Evolutionary conservation across 2,113 vertebrate genomes (phyloP), one percentile per base, ranked within the genome.

Genomic region (Ptychochromis oligacanthus): DNA sequence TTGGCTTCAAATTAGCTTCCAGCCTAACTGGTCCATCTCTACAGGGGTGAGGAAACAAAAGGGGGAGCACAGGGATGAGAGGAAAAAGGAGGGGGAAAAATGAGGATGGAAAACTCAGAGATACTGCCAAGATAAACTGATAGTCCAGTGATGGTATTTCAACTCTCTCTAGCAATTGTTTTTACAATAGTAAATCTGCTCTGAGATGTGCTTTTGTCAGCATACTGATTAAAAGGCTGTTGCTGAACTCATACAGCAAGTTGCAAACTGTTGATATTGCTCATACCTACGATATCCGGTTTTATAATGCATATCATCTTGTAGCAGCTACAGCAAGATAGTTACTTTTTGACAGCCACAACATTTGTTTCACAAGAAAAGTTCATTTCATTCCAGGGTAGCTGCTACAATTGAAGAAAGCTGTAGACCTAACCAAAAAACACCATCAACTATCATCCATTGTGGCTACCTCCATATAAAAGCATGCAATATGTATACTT

Each of bases 1-100:
- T 97, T 96, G 94, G 95, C 96, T 96, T 96, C 96, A 97, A 97
- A 97, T 97, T 96, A 95, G 93, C 93, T 96, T 95, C 93, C 93
- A 92, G 87, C 77, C 62, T 78, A 84, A 88, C 88, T 91, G 86
- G 77, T 75, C 83, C 40, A 79, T 87, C 95, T 78, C 85, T 31
- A 4, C 24, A 8, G 81, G 77, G 83, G 10, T 7, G 34, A 34
- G 20, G 70, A 65, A 65, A 95, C 94, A 92, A 93, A 92, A 60
- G 62, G 28, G 52, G 26, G 59, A 31, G 28, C 15, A 59, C 80
- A 54, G 52, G 72, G 83, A 83, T 49, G 67, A 75, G 55, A 31
- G n/a, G 10, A 36, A 58, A 60, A 74, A 38, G 58, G 64, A 84
- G 26, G 93, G 93, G 79, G 11, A 88, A 90, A 52, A 31, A 36